phyloP scores from a whole-genome alignment of 2,797 vertebrate genomes.

The Graptemys geographica region DNA sequence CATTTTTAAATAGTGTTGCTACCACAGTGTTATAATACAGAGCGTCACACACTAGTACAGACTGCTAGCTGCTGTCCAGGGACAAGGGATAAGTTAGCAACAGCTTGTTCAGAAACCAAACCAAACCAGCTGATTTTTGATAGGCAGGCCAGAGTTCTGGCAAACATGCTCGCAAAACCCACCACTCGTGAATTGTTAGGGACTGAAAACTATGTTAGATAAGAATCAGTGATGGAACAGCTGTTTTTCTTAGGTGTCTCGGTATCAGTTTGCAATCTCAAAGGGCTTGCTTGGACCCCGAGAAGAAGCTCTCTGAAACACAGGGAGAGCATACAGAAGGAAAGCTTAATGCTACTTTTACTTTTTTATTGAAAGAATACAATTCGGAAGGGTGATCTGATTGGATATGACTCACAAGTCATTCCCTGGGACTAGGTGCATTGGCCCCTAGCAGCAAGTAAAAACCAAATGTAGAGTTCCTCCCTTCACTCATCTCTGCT shows the following conservation, averaged over 20 bases:
- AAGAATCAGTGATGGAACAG: neutral
- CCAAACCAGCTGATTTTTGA: neutral
- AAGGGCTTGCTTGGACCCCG: neutral
- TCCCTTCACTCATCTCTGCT: neutral
- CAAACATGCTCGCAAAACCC: neutral
- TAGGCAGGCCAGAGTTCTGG: neutral
- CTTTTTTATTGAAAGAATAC: neutral
- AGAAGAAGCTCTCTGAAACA: neutral
- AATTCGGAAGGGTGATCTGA: neutral
- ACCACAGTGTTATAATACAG: neutral
- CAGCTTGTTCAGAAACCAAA: neutral
- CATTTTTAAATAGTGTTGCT: neutral
- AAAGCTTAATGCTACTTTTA: neutral
- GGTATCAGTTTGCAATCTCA: neutral
- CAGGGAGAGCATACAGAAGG: neutral
- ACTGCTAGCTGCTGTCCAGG: neutral
- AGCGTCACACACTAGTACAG: neutral
- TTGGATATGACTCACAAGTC: neutral
- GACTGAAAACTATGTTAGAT: neutral
- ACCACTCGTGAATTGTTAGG: fast-evolving
- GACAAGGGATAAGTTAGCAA: neutral
- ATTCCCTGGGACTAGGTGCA: neutral
- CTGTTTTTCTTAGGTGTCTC: neutral
- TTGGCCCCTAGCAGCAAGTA: neutral
- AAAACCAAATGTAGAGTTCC: neutral